These are phyloP conservation scores for Tragelaphus imberbis DNA, from an alignment of 2,113 vertebrate species.

Conservation along the genomic window DNA sequence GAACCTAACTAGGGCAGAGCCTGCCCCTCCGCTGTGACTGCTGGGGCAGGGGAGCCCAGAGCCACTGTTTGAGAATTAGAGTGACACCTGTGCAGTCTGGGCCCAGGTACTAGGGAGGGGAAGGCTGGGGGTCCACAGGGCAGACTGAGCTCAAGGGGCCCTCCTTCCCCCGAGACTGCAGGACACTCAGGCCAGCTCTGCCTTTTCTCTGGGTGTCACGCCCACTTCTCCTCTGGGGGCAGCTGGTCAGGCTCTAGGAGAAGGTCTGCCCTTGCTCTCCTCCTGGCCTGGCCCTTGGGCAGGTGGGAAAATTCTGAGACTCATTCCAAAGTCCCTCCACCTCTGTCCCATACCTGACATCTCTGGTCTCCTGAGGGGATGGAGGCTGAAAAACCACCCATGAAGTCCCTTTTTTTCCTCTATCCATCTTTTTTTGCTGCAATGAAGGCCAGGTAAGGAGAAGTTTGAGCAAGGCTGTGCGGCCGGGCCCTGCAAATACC, in stretches of 20 bases:
- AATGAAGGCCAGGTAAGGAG: neutral
- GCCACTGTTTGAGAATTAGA: neutral
- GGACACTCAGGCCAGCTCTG: neutral
- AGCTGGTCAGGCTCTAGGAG: neutral
- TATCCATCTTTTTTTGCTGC: neutral
- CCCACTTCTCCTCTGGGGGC: neutral
- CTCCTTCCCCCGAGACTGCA: neutral
- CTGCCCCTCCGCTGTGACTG: neutral
- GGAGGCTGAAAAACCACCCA: neutral
- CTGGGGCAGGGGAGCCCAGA: neutral
- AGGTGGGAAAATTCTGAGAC: neutral
- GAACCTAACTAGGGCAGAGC: neutral
- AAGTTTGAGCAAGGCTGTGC: neutral
- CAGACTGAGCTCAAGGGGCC: neutral
- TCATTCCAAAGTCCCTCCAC: neutral
- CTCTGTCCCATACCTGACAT: neutral
- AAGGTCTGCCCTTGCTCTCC: neutral
- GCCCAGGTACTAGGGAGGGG: neutral
- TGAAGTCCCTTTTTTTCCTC: neutral
- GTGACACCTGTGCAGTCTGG: neutral
- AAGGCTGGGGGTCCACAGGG: neutral
- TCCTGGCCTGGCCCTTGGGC: neutral
- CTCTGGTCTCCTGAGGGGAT: neutral
- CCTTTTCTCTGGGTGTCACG: neutral
- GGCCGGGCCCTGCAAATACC: neutral